A percentile compares a stretch with the other conserved stretches of the same genome.
These are phyloP conservation scores for Phaenicophaeus curvirostris DNA, from an alignment of 2,797 vertebrate species.

Conservation along the genomic window DNA sequence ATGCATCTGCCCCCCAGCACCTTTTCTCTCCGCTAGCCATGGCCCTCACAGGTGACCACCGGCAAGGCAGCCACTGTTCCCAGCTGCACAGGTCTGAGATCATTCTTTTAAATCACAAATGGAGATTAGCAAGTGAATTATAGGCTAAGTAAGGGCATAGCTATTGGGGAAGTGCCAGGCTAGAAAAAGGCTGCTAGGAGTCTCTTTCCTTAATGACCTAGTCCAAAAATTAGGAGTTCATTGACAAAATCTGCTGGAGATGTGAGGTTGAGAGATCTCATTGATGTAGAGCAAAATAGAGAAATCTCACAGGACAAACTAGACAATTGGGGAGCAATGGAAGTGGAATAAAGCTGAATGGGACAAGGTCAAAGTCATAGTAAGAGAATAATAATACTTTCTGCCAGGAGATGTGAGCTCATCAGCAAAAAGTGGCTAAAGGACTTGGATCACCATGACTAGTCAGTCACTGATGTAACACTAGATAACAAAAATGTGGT, in stretches of 20 bases:
- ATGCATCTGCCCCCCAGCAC: neutral
- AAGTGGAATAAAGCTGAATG: neutral
- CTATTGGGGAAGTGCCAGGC: too few relatives aligned
- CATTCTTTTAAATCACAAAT: too few relatives aligned
- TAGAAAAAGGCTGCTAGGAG: too few relatives aligned
- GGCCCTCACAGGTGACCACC: too few relatives aligned
- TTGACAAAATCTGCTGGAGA: too few relatives aligned
- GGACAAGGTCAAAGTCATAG: neutral
- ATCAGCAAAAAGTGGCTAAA: neutral
- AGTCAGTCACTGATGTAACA: neutral
- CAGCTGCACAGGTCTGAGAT: too few relatives aligned
- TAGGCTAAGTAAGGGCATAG: too few relatives aligned
- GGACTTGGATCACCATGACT: neutral
- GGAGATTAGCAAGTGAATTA: too few relatives aligned
- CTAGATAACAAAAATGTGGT: neutral
- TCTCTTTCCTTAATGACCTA: too few relatives aligned
- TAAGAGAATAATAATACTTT: neutral
- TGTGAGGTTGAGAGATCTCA: too few relatives aligned
- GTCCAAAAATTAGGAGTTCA: too few relatives aligned
- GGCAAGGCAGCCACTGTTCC: too few relatives aligned
- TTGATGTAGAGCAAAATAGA: neutral
- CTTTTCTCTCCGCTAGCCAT: neutral
- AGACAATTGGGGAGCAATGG: neutral
- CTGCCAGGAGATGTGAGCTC: neutral
- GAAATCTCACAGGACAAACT: neutral